phyloP scores from a whole-genome alignment of 2,797 vertebrate genomes.

The Propithecus deckenii region DNA sequence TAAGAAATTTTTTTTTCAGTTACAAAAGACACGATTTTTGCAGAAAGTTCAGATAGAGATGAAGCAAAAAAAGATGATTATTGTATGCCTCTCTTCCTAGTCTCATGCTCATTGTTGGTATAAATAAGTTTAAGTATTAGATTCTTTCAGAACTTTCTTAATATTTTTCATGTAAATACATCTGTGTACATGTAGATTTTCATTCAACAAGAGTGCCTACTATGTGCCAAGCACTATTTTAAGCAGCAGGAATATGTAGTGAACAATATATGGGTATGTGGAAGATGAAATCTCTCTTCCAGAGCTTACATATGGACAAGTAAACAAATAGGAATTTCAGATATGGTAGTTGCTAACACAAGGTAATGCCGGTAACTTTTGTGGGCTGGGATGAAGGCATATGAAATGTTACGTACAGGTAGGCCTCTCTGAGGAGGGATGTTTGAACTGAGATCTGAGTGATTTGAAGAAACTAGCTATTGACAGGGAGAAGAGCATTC shows the following conservation, averaged over 20 bases:
- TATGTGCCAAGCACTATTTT: background rate
- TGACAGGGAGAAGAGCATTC: background rate
- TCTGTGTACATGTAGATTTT: background rate
- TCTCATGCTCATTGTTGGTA: background rate
- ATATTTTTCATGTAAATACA: conserved; percentile 26
- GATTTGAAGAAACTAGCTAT: background rate
- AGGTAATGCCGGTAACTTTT: background rate
- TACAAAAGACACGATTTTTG: background rate
- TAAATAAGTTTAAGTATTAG: conserved; percentile 40
- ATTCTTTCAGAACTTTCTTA: conserved; percentile 20
- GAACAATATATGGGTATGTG: background rate
- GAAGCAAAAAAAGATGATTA: conserved; percentile 19
- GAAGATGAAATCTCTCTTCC: background rate
- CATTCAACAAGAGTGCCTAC: background rate
- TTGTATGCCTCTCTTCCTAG: background rate
- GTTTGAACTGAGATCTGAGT: background rate
- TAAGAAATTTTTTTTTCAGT: background rate
- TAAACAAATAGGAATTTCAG: conserved; percentile 2
- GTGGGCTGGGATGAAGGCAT: background rate
- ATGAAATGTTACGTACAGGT: background rate
- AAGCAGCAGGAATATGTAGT: background rate
- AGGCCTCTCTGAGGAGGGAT: background rate
- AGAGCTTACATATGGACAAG: background rate
- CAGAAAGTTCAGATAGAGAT: conserved; percentile 32
- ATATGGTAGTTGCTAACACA: background rate